Percentiles rank a stretch among this genome's conserved stretches.
Conservation (phyloP, 23 tunicate species). For the Botrylloides violaceus region DNA sequence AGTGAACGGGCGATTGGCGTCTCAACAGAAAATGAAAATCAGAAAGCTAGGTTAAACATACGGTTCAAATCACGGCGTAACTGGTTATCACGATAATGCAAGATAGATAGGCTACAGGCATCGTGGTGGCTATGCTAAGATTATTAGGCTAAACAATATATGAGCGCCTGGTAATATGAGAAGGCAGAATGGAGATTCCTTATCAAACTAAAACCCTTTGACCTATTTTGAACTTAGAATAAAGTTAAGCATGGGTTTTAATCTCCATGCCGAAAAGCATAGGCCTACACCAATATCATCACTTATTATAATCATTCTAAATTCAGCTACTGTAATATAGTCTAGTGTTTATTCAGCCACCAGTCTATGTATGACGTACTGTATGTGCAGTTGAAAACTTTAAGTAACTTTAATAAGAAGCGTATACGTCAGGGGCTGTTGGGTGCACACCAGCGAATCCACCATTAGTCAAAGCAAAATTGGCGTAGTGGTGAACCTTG, state of each 20-base stretch:
- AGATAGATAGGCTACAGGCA: not conserved
- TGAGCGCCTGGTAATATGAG: too few relatives aligned
- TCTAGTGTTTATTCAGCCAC: too few relatives aligned
- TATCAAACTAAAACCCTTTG: too few relatives aligned
- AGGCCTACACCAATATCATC: too few relatives aligned
- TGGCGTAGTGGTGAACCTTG: not conserved
- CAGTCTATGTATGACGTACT: too few relatives aligned
- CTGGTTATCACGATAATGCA: not conserved
- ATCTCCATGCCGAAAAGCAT: too few relatives aligned
- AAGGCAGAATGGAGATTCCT: too few relatives aligned
- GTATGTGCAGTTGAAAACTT: not conserved
- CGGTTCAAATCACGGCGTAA: not conserved
- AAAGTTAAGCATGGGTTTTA: too few relatives aligned
- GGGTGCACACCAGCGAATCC: not conserved
- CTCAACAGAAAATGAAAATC: not conserved
- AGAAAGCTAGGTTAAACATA: not conserved
- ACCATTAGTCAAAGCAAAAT: not conserved
- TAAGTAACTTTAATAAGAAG: not conserved
- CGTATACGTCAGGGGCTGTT: not conserved
- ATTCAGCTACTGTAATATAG: too few relatives aligned
- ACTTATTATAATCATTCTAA: too few relatives aligned
- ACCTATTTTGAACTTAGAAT: too few relatives aligned
- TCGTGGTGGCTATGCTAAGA: not conserved
- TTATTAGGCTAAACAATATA: too few relatives aligned
- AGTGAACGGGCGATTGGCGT: not conserved